Percentiles rank a stretch among this genome's conserved stretches.
Conservation (phyloP, 1,140 invertebrate species). For the Forficula auricularia region DNA sequence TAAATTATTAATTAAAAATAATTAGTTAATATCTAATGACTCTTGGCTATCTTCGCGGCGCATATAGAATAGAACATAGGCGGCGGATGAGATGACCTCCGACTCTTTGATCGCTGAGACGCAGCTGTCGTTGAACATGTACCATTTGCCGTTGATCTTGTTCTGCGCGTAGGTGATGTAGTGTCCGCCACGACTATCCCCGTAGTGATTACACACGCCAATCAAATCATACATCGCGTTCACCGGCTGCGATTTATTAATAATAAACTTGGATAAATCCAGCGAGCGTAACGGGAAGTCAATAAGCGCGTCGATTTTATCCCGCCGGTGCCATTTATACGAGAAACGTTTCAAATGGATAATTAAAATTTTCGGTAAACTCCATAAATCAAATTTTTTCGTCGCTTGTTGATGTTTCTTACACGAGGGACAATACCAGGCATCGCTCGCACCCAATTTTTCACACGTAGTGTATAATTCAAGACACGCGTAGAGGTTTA, state of each 20-base stretch:
- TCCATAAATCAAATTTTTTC: constrained; percentile 30
- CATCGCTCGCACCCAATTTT: constrained; percentile 15
- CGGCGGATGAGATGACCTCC: constrained; percentile 13
- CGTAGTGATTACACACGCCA: constrained; percentile 36
- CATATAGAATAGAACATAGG: constrained; percentile 8
- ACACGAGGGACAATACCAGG: constrained; percentile 20
- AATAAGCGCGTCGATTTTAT: constrained; percentile 35
- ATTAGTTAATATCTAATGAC: constrained; percentile 1
- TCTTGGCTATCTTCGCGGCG: not conserved
- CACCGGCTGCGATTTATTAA: constrained; percentile 12
- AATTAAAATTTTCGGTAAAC: constrained; percentile 27
- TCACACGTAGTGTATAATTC: constrained; percentile 14
- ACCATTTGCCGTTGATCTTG: constrained; percentile 30
- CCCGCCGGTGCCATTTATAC: constrained; percentile 26
- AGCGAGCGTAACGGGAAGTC: constrained; percentile 32
- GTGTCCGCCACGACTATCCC: constrained; percentile 33
- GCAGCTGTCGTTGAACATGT: constrained; percentile 39
- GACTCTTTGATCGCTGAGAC: constrained; percentile 21
- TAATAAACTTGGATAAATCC: constrained; percentile 26
- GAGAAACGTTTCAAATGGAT: constrained; percentile 33
- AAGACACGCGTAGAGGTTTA: constrained; percentile 13
- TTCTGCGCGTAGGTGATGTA: constrained; percentile 38
- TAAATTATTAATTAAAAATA: not conserved
- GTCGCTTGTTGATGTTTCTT: constrained; percentile 28
- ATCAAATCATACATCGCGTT: constrained; percentile 33